Evolutionary conservation across 2,888 invertebrate genomes (phyloP).

Genomic region (Stenichneumon culpator): DNA sequence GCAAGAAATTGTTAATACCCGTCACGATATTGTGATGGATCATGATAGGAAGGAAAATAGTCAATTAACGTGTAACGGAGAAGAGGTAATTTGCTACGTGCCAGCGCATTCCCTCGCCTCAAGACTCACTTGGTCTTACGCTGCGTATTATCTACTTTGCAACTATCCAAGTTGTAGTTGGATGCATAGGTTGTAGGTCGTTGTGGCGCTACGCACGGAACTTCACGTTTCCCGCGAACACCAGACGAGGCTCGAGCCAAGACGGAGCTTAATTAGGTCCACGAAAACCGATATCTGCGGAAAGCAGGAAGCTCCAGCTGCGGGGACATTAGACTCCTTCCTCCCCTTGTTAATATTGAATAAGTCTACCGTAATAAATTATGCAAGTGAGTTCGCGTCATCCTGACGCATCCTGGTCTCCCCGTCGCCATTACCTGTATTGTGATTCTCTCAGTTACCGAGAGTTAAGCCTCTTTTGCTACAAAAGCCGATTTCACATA

Average conservation of each 20-base stretch:
- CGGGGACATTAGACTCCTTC: background rate
- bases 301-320: background rate
- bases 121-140: background rate
- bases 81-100: slow-evolving; percentile 6
- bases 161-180: slow-evolving; percentile 7
- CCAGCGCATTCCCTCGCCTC: background rate
- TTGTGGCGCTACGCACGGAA: slow-evolving; percentile 11
- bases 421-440: background rate
- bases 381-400: background rate
- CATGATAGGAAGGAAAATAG: background rate
- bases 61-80: background rate
- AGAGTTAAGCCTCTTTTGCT: background rate
- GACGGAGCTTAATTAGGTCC: background rate
- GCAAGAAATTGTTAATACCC: slow-evolving; percentile 1
- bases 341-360: background rate
- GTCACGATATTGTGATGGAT: background rate
- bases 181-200: background rate
- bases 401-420: background rate
- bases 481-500: background rate
- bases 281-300: background rate
- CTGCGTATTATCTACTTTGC: background rate
- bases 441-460: background rate
- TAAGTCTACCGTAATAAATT: background rate
- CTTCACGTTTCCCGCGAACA: background rate
- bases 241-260: background rate